These are phyloP conservation scores for Caenorhabditis doughertyi DNA, from an alignment of 2,888 invertebrate genomes.

Conservation along the genomic window DNA sequence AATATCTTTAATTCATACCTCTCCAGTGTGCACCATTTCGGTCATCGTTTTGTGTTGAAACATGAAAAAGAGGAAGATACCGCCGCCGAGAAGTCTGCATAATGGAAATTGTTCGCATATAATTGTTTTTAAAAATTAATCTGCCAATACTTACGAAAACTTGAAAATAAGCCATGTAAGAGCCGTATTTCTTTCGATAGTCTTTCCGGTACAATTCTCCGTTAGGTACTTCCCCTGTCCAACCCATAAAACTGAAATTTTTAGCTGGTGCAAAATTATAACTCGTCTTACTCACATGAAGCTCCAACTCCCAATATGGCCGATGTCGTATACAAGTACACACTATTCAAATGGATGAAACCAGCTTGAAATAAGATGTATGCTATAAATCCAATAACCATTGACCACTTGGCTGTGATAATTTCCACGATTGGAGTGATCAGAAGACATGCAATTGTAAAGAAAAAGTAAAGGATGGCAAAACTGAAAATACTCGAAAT, in stretches of 20 bases:
- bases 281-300: slow-evolving; percentile 36
- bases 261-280: not conserved
- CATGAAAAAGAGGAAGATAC: slow-evolving; percentile 59
- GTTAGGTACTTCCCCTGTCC: slow-evolving; percentile 60
- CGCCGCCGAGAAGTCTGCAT: slow-evolving; percentile 57
- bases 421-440: slow-evolving; percentile 56
- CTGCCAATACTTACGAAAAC: slow-evolving; percentile 41
- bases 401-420: slow-evolving; percentile 60
- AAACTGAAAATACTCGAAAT: slow-evolving; percentile 45
- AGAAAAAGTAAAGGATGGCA: slow-evolving; percentile 63
- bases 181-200: slow-evolving; percentile 58
- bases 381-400: slow-evolving; percentile 47
- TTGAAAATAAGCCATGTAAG: slow-evolving; percentile 62
- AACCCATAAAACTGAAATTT: slow-evolving; percentile 58
- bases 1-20: too few relatives aligned
- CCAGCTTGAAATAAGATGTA: slow-evolving; percentile 53
- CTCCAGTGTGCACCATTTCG: slow-evolving; percentile 36
- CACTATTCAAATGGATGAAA: slow-evolving; percentile 37
- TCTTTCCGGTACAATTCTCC: slow-evolving; percentile 59
- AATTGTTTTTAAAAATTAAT: too few relatives aligned
- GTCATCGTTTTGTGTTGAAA: slow-evolving; percentile 44
- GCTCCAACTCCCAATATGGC: slow-evolving; percentile 55
- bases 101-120: too few relatives aligned
- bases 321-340: slow-evolving; percentile 42
- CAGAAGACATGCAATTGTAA: slow-evolving; percentile 57